Evolutionary conservation across 2,888 invertebrate genomes (phyloP), one percentile per base, ranked within the genome.

Genomic region (Tupiocoris notatus): DNA sequence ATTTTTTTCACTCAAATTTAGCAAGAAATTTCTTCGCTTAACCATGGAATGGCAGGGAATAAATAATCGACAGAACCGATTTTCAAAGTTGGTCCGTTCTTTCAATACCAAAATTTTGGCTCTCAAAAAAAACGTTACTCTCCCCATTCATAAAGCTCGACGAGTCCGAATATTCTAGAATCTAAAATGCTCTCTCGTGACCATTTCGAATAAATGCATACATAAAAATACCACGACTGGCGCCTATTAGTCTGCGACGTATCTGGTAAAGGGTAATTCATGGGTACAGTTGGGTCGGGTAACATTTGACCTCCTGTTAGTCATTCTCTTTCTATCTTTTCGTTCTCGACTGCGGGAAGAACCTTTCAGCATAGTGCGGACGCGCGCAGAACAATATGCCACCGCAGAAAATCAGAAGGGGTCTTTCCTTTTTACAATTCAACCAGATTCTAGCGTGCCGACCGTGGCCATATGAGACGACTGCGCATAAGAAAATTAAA

Each of bases 391-490:
- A 67, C 67, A 67, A 67, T 67, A 67, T 67, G 67, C 67, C 67
- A 67, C 67, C 39, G 39, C 39, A 39, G 39, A 7, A 39, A 7
- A 12, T 39, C 39, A 39, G 39, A 12, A n/a, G n/a, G n/a, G n/a
- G n/a, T n/a, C n/a, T 39, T 39, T 56, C 67, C 57, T 67, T 67
- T 67, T 67, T 67, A 67, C 67, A 67, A 67, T 67, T 67, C 67
- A 22, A 67, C 67, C 67, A 67, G 67, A 22, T 20, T 17, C 67
- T 22, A 16, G 57, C n/a, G 20, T 18, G 16, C 67, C n/a, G 17
- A 16, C 67, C n/a, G 54, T 9, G 39, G 67, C 9, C 67, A 56
- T 23, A 39, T 7, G 39, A 39, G 39, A 3, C 39, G 39, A 54
- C 25, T 65, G 67, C 54, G 67, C 56, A 57, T 67, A 56, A 67